phyloP scores from a whole-genome alignment of 2,797 vertebrate species.

The Molothrus ater region DNA sequence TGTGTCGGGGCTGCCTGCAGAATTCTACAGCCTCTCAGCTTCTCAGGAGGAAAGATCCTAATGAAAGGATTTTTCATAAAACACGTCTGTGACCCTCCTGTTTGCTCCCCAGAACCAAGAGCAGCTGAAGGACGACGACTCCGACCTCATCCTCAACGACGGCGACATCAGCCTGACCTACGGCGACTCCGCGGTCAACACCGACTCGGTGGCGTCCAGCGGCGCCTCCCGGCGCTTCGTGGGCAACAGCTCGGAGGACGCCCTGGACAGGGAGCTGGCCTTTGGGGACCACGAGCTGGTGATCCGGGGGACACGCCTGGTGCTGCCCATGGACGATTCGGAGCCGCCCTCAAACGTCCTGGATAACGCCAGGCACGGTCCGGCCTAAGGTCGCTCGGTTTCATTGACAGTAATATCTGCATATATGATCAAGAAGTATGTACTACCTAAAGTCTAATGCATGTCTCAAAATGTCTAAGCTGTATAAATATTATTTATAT shows the following conservation, averaged over 20 bases:
- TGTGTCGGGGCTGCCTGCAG: too few relatives aligned
- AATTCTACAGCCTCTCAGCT: too few relatives aligned
- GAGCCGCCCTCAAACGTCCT: conserved; percentile 87
- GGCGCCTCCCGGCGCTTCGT: conserved; percentile 65
- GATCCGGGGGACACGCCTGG: conserved; percentile 92
- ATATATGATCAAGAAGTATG: conserved; percentile 77
- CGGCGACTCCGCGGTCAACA: conserved; percentile 89
- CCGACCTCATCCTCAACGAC: conserved; percentile 93
- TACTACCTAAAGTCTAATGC: conserved; percentile 81
- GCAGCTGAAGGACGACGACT: conserved; percentile 94
- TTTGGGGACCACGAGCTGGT: conserved; percentile 92
- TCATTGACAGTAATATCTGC: conserved; percentile 72
- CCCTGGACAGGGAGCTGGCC: conserved; percentile 85
- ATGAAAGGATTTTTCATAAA: not conserved
- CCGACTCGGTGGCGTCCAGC: conserved; percentile 76
- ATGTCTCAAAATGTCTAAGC: conserved; percentile 81
- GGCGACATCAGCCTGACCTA: conserved; percentile 92
- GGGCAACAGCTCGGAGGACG: conserved; percentile 81
- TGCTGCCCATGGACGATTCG: conserved; percentile 95
- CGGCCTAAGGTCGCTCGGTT: conserved; percentile 71
- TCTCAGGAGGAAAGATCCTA: too few relatives aligned
- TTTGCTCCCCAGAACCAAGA: conserved; percentile 85
- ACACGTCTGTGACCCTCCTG: not conserved
- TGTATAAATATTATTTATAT: conserved; percentile 83
- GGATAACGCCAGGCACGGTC: conserved; percentile 75